These are phyloP conservation scores for Onychomys torridus DNA, from an alignment of 2,797 vertebrate genomes.

Conservation along the genomic window DNA sequence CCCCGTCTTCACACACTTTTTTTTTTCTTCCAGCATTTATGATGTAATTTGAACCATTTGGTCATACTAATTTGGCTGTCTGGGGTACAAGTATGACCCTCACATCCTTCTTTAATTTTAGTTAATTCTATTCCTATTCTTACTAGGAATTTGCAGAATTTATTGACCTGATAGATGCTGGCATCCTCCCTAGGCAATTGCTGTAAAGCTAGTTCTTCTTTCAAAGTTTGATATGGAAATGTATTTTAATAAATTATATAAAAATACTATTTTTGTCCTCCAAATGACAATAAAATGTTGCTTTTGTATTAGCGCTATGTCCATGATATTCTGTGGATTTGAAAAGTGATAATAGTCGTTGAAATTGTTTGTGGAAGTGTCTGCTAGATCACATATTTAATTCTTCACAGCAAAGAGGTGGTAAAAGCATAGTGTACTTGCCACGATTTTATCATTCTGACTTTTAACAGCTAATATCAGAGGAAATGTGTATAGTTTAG, in stretches of 20 bases:
- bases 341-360: background rate
- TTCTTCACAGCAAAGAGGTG: background rate
- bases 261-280: constrained; percentile 9
- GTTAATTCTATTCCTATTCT: background rate
- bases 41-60: constrained; percentile 2
- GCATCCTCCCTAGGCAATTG: background rate
- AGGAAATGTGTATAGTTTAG: background rate
- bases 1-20: too few species aligned
- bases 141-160: background rate
- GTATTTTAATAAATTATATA: background rate
- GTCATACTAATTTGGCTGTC: background rate
- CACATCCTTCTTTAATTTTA: background rate
- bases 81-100: background rate
- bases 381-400: background rate
- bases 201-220: background rate
- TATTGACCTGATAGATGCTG: background rate
- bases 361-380: constrained; percentile 39
- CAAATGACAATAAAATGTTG: constrained; percentile 14
- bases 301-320: background rate
- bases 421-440: background rate
- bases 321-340: background rate
- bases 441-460: background rate
- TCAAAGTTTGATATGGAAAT: constrained; percentile 12
- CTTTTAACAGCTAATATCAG: background rate
- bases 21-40: background rate